A percentile compares a stretch with the other conserved stretches of the same genome.
Evolutionary conservation across 2,888 invertebrate genomes (phyloP).

Genomic region (Smittia aterrima): DNA sequence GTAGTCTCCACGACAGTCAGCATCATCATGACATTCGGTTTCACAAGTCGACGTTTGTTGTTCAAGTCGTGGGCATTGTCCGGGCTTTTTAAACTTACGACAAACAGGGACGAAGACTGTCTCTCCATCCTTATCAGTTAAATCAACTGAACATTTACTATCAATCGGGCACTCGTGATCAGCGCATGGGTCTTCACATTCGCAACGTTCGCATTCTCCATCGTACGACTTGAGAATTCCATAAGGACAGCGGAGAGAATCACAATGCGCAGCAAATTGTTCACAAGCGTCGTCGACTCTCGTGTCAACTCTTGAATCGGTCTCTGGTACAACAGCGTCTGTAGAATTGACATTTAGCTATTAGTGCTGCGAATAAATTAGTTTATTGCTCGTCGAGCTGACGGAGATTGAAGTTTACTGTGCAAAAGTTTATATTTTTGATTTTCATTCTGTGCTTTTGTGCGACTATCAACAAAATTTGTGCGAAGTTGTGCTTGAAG

Average conservation of each 20-base stretch:
- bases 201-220: constrained; percentile 68
- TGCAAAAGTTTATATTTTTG: not conserved
- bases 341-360: too few species aligned
- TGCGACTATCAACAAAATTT: not conserved
- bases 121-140: constrained; percentile 48
- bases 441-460: not conserved
- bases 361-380: not conserved
- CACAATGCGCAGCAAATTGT: constrained; percentile 62
- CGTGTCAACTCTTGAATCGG: constrained; percentile 45
- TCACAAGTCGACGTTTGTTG: constrained; percentile 59
- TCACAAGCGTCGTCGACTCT: constrained; percentile 56
- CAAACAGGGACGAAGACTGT: constrained; percentile 50
- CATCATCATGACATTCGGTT: constrained; percentile 73
- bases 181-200: constrained; percentile 73
- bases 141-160: constrained; percentile 67
- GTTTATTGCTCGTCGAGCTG: not conserved
- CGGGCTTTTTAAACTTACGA: constrained; percentile 61
- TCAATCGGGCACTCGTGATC: constrained; percentile 60
- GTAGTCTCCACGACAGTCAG: constrained; percentile 72
- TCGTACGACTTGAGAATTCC: constrained; percentile 66
- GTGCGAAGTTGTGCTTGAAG: constrained; percentile 5
- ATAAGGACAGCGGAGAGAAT: constrained; percentile 65
- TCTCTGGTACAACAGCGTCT: not conserved
- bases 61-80: constrained; percentile 62
- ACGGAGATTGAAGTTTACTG: not conserved